Evolutionary conservation across 2,113 vertebrate genomes (phyloP).

Genomic region (Channa maculata): DNA sequence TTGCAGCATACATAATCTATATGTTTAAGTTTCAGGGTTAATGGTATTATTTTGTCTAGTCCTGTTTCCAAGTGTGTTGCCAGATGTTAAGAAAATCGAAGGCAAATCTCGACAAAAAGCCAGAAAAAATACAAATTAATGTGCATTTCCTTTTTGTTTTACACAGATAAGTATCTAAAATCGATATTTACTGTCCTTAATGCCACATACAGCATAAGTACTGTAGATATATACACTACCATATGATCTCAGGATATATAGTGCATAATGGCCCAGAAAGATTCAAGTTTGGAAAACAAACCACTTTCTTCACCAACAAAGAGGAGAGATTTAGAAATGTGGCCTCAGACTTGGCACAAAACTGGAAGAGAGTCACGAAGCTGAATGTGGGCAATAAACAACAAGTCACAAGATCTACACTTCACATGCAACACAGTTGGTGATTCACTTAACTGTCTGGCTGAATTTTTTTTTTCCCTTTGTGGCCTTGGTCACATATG

Average conservation of each 20-base stretch:
- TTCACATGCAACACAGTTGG: conserved; percentile 77
- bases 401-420: conserved; percentile 79
- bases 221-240: conserved; percentile 62
- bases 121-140: too few relatives aligned
- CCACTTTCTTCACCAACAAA: conserved; percentile 66
- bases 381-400: conserved; percentile 80
- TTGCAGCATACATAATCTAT: too few relatives aligned
- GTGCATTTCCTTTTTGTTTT: too few relatives aligned
- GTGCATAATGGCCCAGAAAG: conserved; percentile 57
- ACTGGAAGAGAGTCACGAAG: conserved; percentile 75
- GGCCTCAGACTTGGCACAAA: conserved; percentile 80
- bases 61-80: too few relatives aligned
- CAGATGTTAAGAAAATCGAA: too few relatives aligned
- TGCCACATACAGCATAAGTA: conserved; percentile 35
- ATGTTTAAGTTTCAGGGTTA: too few relatives aligned
- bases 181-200: neutral
- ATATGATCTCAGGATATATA: conserved; percentile 44
- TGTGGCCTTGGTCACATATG: conserved; percentile 60
- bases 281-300: conserved; percentile 53
- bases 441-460: conserved; percentile 77
- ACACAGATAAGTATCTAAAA: too few relatives aligned
- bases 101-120: too few relatives aligned
- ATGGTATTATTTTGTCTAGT: too few relatives aligned
- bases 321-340: conserved; percentile 70
- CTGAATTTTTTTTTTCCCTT: conserved; percentile 62